Percentiles rank a stretch among this genome's conserved stretches.
Conservation (phyloP, 2,797 vertebrate genomes). For the Knipowitschia caucasica region DNA sequence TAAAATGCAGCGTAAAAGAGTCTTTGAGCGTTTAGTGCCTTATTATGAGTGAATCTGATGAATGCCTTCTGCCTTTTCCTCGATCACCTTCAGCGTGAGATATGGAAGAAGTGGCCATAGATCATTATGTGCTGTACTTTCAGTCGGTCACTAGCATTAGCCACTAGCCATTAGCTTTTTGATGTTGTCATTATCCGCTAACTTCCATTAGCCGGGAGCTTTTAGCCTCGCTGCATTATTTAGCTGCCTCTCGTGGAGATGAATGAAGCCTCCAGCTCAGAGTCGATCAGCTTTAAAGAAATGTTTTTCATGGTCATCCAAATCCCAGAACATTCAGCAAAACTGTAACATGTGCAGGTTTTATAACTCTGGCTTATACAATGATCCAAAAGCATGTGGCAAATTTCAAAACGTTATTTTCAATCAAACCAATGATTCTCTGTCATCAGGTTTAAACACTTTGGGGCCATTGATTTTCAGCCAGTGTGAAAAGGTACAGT, state of each 20-base stretch:
- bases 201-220: conserved; percentile 46
- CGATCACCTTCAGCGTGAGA: neutral
- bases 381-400: too few species aligned
- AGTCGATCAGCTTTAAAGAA: neutral
- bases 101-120: neutral
- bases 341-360: neutral
- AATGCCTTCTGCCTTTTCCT: neutral
- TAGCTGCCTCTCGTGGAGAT: conserved; percentile 40
- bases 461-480: too few species aligned
- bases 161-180: conserved; percentile 40
- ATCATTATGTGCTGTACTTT: conserved; percentile 9
- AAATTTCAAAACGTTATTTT: too few species aligned
- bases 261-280: conserved; percentile 20
- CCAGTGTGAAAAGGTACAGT: too few species aligned
- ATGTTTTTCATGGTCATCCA: conserved; percentile 17
- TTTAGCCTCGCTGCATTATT: conserved; percentile 62
- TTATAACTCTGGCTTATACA: too few species aligned
- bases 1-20: too few species aligned
- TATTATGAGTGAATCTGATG: too few species aligned
- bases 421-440: too few species aligned
- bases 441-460: too few species aligned
- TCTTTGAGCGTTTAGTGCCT: too few species aligned
- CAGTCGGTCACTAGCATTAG: conserved; percentile 19
- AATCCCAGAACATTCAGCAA: neutral
- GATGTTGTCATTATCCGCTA: conserved; percentile 24